Base-by-base conservation (phyloP, 2,113 vertebrate genomes). In the Heloderma charlesbogerti region DNA sequence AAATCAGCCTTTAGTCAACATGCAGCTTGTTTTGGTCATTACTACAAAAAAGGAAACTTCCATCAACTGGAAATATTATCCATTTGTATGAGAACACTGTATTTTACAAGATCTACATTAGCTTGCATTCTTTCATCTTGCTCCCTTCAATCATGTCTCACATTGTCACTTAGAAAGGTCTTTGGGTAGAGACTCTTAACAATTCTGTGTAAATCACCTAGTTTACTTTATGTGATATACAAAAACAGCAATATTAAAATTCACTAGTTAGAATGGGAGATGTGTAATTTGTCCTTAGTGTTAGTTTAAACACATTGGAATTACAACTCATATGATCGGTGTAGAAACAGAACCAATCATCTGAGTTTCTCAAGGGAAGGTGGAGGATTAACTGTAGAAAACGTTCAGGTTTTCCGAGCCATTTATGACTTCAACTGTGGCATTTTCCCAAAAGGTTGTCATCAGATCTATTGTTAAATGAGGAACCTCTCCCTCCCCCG, bases 261-360 rank as follows among this genome's bases (percentile, higher is more conserved):
- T 80, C 22, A 81, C 22, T 54, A 7, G 13, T 80, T 80, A 80
- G 43, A 48, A 67, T n/a, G 29, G n/a, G 40, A 75, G 9, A 63
- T 1, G 13, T 63, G 40, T 13, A 37, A 37, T 74, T 83, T 37
- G 69, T 74, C 37, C n/a, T 31, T 45, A 31, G 63, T 40, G 27
- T 63, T 77, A 43, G 27, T 57, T 77, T 74, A 74, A 83, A 71
- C 67, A 83, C 71, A 43, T 31, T 83, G 88, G 72, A 89, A 81
- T 71, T 34, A 80, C 16, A n/a, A 66, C 45, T 80, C 34, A 20
- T 88, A 67, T 37, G 29, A 82, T 29, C 51, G 31, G 37, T 22
- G 34, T 67, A 80, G 74, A 71, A 43, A 84, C 37, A 72, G 40
- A 83, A 89, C 79, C 29, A 66, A 48, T 79, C 16, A 79, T 66